These are phyloP conservation scores for Pterocles orientalis DNA, from an alignment of 2,113 vertebrate genomes.

Conservation along the genomic window DNA sequence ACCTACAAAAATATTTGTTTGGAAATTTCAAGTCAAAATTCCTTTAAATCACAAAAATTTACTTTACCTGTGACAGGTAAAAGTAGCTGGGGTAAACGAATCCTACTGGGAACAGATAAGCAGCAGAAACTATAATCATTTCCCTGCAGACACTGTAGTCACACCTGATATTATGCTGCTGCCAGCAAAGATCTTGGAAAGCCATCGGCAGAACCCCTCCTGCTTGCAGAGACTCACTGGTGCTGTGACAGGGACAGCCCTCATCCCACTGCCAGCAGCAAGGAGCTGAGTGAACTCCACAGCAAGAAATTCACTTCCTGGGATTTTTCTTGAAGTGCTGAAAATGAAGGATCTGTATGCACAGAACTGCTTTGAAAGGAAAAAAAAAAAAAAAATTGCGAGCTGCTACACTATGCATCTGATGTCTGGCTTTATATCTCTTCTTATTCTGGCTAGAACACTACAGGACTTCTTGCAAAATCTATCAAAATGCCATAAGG, in stretches of 20 bases:
- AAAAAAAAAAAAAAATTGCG: neutral
- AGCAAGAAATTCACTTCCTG: neutral
- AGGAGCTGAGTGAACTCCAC: neutral
- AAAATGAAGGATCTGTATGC: neutral
- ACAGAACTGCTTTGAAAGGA: neutral
- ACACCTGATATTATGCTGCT: rapidly evolving
- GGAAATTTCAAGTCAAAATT: neutral
- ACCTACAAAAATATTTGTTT: neutral
- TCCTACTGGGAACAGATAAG: neutral
- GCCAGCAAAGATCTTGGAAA: neutral
- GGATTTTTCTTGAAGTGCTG: neutral
- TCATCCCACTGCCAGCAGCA: neutral
- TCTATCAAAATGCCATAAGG: neutral
- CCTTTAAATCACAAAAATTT: neutral
- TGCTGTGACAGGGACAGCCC: neutral
- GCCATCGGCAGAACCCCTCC: neutral
- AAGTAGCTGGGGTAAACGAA: neutral
- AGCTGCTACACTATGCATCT: neutral
- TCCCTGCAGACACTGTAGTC: neutral
- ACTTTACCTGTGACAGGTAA: neutral
- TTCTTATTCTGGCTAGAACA: neutral
- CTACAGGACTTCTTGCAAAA: neutral
- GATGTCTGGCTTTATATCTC: neutral
- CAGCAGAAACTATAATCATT: neutral
- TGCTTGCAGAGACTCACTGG: neutral